Conservation (phyloP, 2,888 invertebrate genomes). For the Lepidocyrtoides sp. region DNA sequence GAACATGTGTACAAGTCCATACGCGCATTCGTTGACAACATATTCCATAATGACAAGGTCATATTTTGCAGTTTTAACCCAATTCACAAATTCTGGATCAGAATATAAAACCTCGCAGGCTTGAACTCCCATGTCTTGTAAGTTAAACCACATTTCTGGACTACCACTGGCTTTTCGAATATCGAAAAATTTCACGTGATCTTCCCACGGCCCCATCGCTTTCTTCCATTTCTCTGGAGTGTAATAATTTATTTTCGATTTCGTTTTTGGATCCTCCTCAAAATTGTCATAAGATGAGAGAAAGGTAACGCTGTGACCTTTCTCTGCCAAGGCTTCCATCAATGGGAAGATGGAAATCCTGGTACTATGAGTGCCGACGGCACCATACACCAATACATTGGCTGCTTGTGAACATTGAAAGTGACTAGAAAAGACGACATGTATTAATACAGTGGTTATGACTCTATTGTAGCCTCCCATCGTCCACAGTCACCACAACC, state of each 20-base stretch:
- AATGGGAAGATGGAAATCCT: slow-evolving; percentile 50
- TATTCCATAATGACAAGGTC: slow-evolving; percentile 81
- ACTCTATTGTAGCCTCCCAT: too few relatives aligned
- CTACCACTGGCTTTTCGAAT: neutral
- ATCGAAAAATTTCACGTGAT: slow-evolving; percentile 23
- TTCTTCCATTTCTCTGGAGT: slow-evolving; percentile 15
- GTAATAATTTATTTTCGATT: neutral
- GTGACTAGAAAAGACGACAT: neutral
- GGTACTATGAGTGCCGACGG: slow-evolving; percentile 32
- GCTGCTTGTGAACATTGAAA: neutral
- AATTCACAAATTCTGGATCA: slow-evolving; percentile 63
- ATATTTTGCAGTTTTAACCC: slow-evolving; percentile 72
- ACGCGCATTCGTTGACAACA: slow-evolving; percentile 75
- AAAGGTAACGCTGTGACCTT: slow-evolving; percentile 65
- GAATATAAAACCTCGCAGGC: slow-evolving; percentile 56
- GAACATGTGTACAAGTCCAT: slow-evolving; percentile 73
- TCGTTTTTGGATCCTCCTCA: slow-evolving; percentile 5
- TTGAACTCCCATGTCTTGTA: slow-evolving; percentile 3
- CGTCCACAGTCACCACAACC: too few relatives aligned
- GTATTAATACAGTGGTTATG: neutral
- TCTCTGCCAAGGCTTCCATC: slow-evolving; percentile 39
- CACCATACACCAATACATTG: slow-evolving; percentile 34
- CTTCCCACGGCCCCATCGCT: slow-evolving; percentile 51
- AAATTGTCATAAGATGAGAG: slow-evolving; percentile 14
- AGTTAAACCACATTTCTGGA: neutral